phyloP scores from a whole-genome alignment of 2,113 vertebrate species.

The Electrona antarctica region DNA sequence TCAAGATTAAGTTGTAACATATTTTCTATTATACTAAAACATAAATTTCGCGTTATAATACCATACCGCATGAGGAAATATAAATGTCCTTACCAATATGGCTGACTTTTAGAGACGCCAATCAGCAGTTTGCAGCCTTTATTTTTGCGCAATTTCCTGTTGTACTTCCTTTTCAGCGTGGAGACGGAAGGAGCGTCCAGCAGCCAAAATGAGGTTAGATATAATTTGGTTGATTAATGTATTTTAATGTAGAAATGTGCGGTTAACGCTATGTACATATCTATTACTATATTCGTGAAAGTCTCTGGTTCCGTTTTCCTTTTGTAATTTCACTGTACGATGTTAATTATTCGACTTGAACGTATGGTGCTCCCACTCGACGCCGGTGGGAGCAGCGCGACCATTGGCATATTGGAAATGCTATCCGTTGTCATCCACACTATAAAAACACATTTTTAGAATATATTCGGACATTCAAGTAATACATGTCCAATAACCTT shows the following conservation, averaged over 20 bases:
- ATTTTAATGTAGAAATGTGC: background rate
- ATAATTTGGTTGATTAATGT: accelerated
- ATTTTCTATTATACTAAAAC: too few relatives aligned
- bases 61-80: background rate
- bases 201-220: constrained; percentile 56
- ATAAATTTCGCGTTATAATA: too few relatives aligned
- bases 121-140: constrained; percentile 15
- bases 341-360: background rate
- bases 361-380: background rate
- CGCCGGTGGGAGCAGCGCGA: background rate
- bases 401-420: background rate
- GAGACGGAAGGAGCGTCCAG: background rate
- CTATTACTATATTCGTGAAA: background rate
- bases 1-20: too few relatives aligned
- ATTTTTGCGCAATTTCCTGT: constrained; percentile 59
- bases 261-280: background rate
- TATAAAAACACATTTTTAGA: background rate
- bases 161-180: constrained; percentile 65
- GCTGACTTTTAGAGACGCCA: constrained; percentile 24
- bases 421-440: constrained; percentile 47
- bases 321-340: background rate
- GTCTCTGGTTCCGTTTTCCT: accelerated
- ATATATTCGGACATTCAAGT: background rate
- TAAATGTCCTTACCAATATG: constrained; percentile 49
- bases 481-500: too few relatives aligned